These are phyloP conservation scores for Sebastolobus altivelis DNA, from an alignment of 2,797 vertebrate genomes.

Conservation along the genomic window DNA sequence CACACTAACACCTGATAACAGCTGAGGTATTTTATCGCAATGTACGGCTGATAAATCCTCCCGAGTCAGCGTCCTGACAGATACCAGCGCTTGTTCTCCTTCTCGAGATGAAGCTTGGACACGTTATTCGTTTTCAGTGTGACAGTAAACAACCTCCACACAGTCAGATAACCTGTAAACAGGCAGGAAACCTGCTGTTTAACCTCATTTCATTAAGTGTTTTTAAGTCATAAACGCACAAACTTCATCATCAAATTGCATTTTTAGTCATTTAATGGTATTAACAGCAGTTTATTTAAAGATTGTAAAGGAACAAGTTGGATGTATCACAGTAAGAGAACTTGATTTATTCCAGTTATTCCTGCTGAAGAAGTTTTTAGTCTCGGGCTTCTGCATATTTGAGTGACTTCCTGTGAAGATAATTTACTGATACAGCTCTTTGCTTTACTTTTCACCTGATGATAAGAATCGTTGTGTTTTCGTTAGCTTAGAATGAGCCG, in stretches of 20 bases:
- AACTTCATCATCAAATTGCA: not conserved
- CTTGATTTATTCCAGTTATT: not conserved
- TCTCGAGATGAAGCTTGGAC: not conserved
- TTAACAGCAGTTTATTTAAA: too few relatives aligned
- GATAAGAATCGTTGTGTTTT: too few relatives aligned
- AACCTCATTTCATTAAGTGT: not conserved
- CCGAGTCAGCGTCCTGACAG: not conserved
- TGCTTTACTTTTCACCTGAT: too few relatives aligned
- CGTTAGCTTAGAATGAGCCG: too few relatives aligned
- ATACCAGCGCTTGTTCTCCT: not conserved
- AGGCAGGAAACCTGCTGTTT: not conserved
- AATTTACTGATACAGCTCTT: too few relatives aligned
- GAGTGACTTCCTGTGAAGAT: too few relatives aligned
- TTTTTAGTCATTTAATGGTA: too few relatives aligned
- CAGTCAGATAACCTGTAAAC: not conserved
- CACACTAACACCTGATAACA: constrained; percentile 3
- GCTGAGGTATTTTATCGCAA: constrained; percentile 3
- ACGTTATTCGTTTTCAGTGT: not conserved
- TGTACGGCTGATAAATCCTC: constrained; percentile 4
- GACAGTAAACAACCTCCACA: constrained; percentile 11
- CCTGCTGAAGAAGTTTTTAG: too few relatives aligned
- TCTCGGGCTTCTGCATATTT: too few relatives aligned
- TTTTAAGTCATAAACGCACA: not conserved
- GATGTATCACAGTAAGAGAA: not conserved
- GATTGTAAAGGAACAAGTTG: not conserved